Percentiles rank a stretch among this genome's conserved stretches.
phyloP scores from a whole-genome alignment of 2,797 vertebrate genomes.

The Cyclura pinguis region DNA sequence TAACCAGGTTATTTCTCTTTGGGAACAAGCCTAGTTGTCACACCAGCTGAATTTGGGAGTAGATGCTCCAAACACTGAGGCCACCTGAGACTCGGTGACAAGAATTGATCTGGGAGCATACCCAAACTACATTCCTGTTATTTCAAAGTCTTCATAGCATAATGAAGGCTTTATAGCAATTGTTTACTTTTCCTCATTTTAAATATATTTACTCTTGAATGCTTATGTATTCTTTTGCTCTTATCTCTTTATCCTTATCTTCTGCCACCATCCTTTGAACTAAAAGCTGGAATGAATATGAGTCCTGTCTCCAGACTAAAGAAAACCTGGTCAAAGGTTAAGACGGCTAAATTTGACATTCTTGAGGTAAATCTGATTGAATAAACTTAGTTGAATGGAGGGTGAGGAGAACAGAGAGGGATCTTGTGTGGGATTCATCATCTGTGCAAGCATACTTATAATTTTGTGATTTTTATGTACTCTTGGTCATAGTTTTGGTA shows the following conservation, averaged over 20 bases:
- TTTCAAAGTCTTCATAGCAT: neutral
- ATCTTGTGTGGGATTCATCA: neutral
- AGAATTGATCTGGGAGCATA: neutral
- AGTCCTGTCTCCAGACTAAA: slow-evolving; percentile 93
- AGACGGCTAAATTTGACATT: slow-evolving; percentile 94
- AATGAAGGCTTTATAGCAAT: neutral
- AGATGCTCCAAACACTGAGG: neutral
- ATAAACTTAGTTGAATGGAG: neutral
- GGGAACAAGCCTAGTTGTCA: too few species aligned
- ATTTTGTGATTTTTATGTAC: neutral
- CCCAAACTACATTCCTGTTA: neutral
- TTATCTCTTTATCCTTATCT: slow-evolving; percentile 23
- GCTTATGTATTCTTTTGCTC: neutral
- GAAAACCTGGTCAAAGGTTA: slow-evolving; percentile 97
- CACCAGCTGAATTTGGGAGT: neutral
- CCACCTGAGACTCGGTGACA: neutral
- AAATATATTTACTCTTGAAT: neutral
- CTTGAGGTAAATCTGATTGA: slow-evolving; percentile 84
- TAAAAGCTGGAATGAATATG: slow-evolving; percentile 97
- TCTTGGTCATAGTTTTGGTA: neutral
- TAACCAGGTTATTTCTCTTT: too few species aligned
- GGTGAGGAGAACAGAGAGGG: neutral
- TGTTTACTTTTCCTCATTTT: neutral
- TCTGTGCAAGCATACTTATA: neutral
- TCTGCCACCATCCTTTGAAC: neutral